Percentiles rank a stretch among this genome's conserved stretches.
Evolutionary conservation across 2,888 invertebrate genomes (phyloP).

Genomic region (Hyppa rectilinea): DNA sequence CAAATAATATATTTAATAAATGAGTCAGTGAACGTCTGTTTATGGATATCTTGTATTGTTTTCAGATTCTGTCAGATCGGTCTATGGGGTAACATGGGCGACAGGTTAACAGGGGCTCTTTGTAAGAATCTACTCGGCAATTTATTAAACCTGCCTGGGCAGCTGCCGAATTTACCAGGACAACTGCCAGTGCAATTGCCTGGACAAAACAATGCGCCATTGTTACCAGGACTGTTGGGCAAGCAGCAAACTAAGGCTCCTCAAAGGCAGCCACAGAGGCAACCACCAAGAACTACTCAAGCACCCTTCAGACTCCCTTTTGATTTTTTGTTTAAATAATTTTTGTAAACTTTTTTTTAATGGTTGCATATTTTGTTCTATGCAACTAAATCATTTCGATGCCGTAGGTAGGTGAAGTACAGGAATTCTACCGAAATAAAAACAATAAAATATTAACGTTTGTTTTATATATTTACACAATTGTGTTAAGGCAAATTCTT

Average conservation of each 20-base stretch:
- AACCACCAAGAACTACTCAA: slow-evolving; percentile 50
- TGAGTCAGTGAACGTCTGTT: too few species aligned
- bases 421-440: slow-evolving; percentile 30
- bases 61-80: slow-evolving; percentile 92
- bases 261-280: slow-evolving; percentile 38
- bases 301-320: slow-evolving; percentile 62
- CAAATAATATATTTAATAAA: too few species aligned
- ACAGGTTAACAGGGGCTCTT: slow-evolving; percentile 89
- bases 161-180: slow-evolving; percentile 57
- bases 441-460: background rate
- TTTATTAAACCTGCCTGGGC: slow-evolving; percentile 73
- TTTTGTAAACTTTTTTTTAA: background rate
- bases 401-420: slow-evolving; percentile 9
- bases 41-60: slow-evolving; percentile 33
- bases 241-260: slow-evolving; percentile 32
- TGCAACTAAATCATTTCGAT: background rate
- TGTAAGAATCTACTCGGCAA: slow-evolving; percentile 87
- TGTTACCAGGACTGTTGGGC: slow-evolving; percentile 41
- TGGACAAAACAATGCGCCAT: slow-evolving; percentile 30
- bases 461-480: slow-evolving; percentile 8
- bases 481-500: background rate
- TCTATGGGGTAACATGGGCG: slow-evolving; percentile 92
- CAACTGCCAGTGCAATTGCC: slow-evolving; percentile 27
- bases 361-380: slow-evolving; percentile 8
- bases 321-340: slow-evolving; percentile 59